Evolutionary conservation across 2,113 vertebrate species (phyloP).

Genomic region (Etia nguti): DNA sequence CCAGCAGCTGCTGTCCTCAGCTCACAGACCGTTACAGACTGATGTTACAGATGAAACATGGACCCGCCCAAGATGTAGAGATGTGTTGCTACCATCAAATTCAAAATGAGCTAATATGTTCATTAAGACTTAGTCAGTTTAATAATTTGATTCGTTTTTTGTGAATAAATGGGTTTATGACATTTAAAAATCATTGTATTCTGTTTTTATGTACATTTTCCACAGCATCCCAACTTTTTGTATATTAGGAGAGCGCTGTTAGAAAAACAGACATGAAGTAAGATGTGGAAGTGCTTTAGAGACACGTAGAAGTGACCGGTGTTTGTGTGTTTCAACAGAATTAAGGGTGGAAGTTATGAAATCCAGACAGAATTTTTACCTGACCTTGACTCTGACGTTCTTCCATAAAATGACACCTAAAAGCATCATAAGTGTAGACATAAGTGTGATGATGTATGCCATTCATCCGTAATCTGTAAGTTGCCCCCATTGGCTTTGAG

Average conservation of each 20-base stretch:
- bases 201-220: background rate
- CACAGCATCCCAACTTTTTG: fast-evolving
- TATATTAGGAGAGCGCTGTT: background rate
- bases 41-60: background rate
- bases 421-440: background rate
- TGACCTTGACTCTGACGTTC: background rate
- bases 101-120: background rate
- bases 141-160: fast-evolving
- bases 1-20: background rate
- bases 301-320: background rate
- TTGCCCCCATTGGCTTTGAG: background rate
- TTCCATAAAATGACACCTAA: background rate
- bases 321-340: background rate
- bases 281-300: background rate
- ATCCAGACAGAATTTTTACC: background rate
- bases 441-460: background rate
- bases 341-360: background rate
- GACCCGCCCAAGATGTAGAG: fast-evolving
- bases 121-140: background rate
- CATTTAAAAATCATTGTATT: no score
- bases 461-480: fast-evolving
- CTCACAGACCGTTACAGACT: background rate
- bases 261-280: background rate
- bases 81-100: background rate
- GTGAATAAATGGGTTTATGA: fast-evolving